phyloP scores from a whole-genome alignment of 1,140 invertebrate genomes.

The Lepidostoma basale region DNA sequence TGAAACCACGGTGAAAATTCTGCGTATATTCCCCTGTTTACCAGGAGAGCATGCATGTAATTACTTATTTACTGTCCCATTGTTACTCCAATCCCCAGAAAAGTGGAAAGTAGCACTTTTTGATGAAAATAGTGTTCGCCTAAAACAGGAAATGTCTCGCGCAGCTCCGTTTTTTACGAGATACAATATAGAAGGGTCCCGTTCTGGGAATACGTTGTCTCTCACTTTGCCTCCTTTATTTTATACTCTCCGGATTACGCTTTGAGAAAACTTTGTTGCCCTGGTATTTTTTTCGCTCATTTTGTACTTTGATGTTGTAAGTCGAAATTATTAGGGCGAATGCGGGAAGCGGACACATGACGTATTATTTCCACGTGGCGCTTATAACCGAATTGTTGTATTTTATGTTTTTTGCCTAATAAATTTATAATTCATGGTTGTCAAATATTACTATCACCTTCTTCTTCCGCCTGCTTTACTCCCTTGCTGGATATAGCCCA shows the following conservation, averaged over 20 bases:
- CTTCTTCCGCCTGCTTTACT: no score
- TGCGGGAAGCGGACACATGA: slow-evolving; percentile 14
- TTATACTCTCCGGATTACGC: slow-evolving; percentile 41
- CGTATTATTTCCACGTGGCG: background rate
- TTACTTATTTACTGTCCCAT: no score
- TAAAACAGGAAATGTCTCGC: no score
- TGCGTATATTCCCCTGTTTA: no score
- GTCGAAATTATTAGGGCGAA: slow-evolving; percentile 36
- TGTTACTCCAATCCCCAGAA: no score
- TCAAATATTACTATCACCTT: no score
- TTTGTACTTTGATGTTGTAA: slow-evolving; percentile 41
- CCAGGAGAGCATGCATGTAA: no score
- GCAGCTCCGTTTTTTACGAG: slow-evolving; percentile 32
- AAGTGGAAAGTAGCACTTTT: no score
- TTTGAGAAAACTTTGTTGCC: slow-evolving; percentile 33
- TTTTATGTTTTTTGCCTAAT: background rate
- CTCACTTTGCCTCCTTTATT: slow-evolving; percentile 33
- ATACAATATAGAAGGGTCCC: background rate
- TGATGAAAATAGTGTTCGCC: no score
- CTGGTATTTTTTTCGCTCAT: slow-evolving; percentile 23
- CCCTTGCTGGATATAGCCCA: no score
- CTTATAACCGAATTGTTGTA: background rate
- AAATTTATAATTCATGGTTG: no score
- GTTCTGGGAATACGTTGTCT: background rate
- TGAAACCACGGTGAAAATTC: no score